phyloP scores from a whole-genome alignment of 2,113 vertebrate genomes.

The Herpailurus yagouaroundi region DNA sequence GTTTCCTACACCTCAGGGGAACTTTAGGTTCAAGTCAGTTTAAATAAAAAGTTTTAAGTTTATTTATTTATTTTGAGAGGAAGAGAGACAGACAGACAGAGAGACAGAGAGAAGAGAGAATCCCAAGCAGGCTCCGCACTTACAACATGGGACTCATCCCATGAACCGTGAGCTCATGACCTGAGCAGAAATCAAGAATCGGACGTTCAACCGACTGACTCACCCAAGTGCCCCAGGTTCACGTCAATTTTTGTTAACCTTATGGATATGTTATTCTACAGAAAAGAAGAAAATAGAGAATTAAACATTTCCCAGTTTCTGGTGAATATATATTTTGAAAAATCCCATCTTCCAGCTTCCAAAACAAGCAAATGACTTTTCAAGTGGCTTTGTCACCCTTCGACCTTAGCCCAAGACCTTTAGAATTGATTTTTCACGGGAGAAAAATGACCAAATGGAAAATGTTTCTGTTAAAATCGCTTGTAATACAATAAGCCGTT shows the following conservation, averaged over 20 bases:
- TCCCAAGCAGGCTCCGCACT: no score
- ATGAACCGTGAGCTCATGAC: no score
- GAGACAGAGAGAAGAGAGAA: no score
- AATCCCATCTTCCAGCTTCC: constrained; percentile 50
- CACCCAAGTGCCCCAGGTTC: background rate
- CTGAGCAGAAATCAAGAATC: no score
- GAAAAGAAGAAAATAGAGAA: constrained; percentile 11
- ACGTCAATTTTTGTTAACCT: background rate
- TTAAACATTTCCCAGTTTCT: background rate
- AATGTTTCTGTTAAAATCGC: constrained; percentile 68
- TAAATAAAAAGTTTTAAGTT: background rate
- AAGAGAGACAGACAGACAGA: no score
- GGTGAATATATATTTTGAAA: background rate
- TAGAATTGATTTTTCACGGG: constrained; percentile 70
- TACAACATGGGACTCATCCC: no score
- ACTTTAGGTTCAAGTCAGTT: background rate
- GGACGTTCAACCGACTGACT: no score
- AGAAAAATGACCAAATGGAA: constrained; percentile 67
- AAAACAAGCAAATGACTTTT: constrained; percentile 51
- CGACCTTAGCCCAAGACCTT: constrained; percentile 62
- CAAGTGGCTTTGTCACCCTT: constrained; percentile 56
- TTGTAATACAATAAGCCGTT: constrained; percentile 75
- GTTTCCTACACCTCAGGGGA: background rate
- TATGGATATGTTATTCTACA: background rate
- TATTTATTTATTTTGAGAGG: no score